Evolutionary conservation across 2,113 vertebrate species (phyloP), one percentile per base, ranked within the genome.

Genomic region (Ivindomyrus marchei): DNA sequence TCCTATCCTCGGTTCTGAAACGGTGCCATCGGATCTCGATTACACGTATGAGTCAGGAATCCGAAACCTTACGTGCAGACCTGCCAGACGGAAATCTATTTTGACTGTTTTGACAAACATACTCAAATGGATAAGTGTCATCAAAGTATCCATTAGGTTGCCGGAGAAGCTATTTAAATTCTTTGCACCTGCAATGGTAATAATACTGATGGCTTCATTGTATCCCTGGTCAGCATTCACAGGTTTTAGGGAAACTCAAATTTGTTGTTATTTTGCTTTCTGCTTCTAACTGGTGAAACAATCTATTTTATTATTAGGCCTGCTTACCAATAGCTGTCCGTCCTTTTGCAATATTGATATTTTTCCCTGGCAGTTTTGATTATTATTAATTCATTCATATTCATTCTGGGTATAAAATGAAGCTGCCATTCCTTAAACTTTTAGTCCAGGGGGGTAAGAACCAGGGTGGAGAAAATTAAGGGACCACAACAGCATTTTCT

Each of bases 21-120:
- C 15, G 15, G 36, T 80, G 36, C 74, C 74, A 80, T 42, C 6
- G 17, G 10, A 39, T 80, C 74, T 80, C 74, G 36, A 80, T 80
- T 80, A 80, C 74, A 42, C 36, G n/a, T 42, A 36, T 80, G 74
- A 80, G 31, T 80, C 36, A 17, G 74, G 74, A 80, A 80, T 42
- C 36, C 74, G 74, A 80, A 80, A 80, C 74, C 74, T 19, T 80
- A 42, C 36, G 31, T 8, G 74, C 62, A 42, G 39, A 80, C 31
- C 31, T 80, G 36, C 74, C 74, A 17, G 36, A 80, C 13, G 15
- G 36, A 80, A 36, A 80, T 80, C 36, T 42, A 42, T 42, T 80
- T 80, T 42, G 74, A 80, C 74, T 39, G 74, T 80, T 80, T 80
- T 80, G 74, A 80, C 74, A 80, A 42, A 80, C 74, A 80, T 80